Conservation (phyloP, 2,113 vertebrate species). For the Dendropsophus ebraccatus region DNA sequence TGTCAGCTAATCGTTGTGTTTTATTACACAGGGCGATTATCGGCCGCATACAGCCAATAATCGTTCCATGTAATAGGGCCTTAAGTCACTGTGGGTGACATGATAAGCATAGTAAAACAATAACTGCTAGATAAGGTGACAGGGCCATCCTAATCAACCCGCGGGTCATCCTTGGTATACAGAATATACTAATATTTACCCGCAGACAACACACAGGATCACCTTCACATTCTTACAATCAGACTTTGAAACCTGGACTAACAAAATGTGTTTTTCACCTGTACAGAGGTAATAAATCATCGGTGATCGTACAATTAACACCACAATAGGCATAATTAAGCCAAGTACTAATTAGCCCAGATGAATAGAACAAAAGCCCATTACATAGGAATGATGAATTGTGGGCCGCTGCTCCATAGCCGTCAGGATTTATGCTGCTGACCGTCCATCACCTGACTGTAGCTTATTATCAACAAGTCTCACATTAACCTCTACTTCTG, state of each 20-base stretch:
- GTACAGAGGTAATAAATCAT: constrained; percentile 11
- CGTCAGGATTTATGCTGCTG: background rate
- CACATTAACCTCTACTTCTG: background rate
- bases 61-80: too few relatives aligned
- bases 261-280: background rate
- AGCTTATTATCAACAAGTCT: background rate
- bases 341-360: constrained; percentile 36
- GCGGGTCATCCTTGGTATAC: too few relatives aligned
- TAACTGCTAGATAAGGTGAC: too few relatives aligned
- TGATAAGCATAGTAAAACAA: too few relatives aligned
- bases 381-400: constrained; percentile 6
- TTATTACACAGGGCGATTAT: too few relatives aligned
- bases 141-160: too few relatives aligned
- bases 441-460: background rate
- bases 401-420: background rate
- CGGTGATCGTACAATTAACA: constrained; percentile 1
- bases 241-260: background rate
- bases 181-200: background rate
- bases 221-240: background rate
- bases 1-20: too few relatives aligned
- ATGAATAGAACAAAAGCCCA: constrained; percentile 21
- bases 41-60: too few relatives aligned
- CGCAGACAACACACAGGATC: background rate
- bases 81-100: too few relatives aligned
- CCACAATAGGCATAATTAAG: constrained; percentile 29